Percentiles rank a stretch among this genome's conserved stretches.
Conservation (phyloP, 2,888 invertebrate genomes). For the Tholera decimalis region DNA sequence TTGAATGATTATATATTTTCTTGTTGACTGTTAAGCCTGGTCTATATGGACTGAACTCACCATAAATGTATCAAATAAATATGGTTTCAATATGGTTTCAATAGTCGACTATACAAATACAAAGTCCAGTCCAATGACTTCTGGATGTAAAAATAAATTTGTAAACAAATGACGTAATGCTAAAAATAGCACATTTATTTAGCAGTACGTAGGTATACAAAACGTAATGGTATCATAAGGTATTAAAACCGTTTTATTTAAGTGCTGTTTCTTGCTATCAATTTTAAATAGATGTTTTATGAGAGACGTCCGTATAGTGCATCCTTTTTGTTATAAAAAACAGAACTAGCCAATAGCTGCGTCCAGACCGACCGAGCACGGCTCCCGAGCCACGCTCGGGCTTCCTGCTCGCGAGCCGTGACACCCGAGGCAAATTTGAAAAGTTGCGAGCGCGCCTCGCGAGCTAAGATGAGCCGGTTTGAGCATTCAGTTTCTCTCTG, state of each 20-base stretch:
- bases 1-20: not conserved
- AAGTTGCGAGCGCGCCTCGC: conserved; percentile 33
- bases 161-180: conserved; percentile 34
- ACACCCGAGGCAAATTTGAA: too few species aligned
- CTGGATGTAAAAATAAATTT: conserved; percentile 22
- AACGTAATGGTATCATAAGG: not conserved
- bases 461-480: conserved; percentile 42
- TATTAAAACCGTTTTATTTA: conserved; percentile 12
- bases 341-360: too few species aligned
- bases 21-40: not conserved
- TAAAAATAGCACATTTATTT: conserved; percentile 34
- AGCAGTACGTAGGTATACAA: conserved; percentile 13
- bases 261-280: not conserved
- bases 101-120: not conserved
- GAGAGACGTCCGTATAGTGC: too few species aligned
- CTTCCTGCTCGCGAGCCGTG: too few species aligned
- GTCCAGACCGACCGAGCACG: too few species aligned
- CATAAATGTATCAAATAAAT: conserved; percentile 1
- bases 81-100: not conserved
- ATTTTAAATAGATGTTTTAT: not conserved
- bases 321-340: too few species aligned
- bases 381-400: too few species aligned
- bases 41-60: not conserved
- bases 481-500: conserved; percentile 46
- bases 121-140: conserved; percentile 31